phyloP scores from a whole-genome alignment of 2,797 vertebrate genomes.

The Octomys mimax region DNA sequence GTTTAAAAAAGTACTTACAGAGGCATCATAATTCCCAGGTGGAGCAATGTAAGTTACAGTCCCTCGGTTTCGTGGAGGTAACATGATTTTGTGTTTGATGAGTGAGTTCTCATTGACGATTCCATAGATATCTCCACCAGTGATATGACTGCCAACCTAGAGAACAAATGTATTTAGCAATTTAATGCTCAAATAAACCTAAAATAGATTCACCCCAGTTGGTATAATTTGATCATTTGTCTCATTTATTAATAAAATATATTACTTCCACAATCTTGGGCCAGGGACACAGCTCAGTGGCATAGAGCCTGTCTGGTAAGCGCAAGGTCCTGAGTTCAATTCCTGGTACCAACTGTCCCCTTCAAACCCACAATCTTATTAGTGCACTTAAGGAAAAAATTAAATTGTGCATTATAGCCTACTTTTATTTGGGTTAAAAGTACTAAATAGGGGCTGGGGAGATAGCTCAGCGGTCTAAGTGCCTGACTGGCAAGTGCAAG shows the following conservation, averaged over 20 bases:
- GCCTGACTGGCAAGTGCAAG: too few species aligned
- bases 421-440: conserved; percentile 47
- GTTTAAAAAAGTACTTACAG: conserved; percentile 87
- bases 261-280: conserved; percentile 2
- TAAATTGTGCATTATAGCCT: conserved; percentile 23
- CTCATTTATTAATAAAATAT: conserved; percentile 50
- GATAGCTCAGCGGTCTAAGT: too few species aligned
- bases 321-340: too few species aligned
- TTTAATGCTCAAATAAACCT: conserved; percentile 60
- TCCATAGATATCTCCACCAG: conserved; percentile 95
- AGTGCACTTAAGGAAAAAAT: conserved; percentile 32
- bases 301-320: too few species aligned
- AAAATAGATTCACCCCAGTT: not conserved
- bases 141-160: conserved; percentile 96
- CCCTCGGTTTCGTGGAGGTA: conserved; percentile 95
- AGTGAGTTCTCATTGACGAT: conserved; percentile 94
- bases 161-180: conserved; percentile 62
- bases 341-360: too few species aligned
- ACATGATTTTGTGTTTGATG: conserved; percentile 98
- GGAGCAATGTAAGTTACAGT: conserved; percentile 97
- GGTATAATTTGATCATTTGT: conserved; percentile 30
- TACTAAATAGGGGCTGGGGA: not conserved
- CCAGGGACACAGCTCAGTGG: too few species aligned
- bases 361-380: not conserved
- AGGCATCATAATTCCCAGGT: conserved; percentile 95